Conservation (phyloP, 1,140 invertebrate genomes). For the Eumaeus atala region DNA sequence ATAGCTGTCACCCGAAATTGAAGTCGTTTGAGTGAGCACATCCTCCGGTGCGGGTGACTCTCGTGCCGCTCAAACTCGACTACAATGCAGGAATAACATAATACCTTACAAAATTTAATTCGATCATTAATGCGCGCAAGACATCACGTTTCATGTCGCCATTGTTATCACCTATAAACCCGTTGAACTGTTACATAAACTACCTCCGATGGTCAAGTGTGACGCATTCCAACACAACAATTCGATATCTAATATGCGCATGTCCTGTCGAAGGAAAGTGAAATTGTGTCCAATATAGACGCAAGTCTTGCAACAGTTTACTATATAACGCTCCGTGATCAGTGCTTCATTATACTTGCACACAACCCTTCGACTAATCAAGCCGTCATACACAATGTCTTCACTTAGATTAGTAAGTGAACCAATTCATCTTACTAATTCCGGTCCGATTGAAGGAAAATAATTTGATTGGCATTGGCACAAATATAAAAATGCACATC, state of each 20-base stretch:
- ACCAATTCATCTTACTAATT: not conserved
- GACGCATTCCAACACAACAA: constrained; percentile 52
- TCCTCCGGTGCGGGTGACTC: too few species aligned
- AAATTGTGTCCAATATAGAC: constrained; percentile 56
- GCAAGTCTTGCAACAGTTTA: constrained; percentile 67
- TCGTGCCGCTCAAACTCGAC: too few species aligned
- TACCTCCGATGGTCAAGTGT: constrained; percentile 41
- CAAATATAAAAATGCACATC: too few species aligned
- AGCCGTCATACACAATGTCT: constrained; percentile 53
- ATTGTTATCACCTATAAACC: constrained; percentile 34
- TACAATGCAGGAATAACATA: too few species aligned
- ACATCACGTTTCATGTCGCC: constrained; percentile 7
- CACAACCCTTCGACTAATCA: constrained; percentile 47
- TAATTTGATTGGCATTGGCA: too few species aligned
- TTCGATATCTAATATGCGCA: constrained; percentile 54
- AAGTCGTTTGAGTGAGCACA: too few species aligned
- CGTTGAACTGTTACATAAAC: constrained; percentile 50
- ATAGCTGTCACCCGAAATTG: too few species aligned
- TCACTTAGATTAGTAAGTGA: constrained; percentile 58
- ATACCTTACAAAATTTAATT: too few species aligned
- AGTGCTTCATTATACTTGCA: constrained; percentile 49
- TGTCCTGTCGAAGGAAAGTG: constrained; percentile 68
- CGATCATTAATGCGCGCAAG: not conserved
- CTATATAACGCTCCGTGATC: constrained; percentile 64
- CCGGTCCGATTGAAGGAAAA: too few species aligned